Evolutionary conservation across 2,113 vertebrate species (phyloP), one percentile per base, ranked within the genome.

Genomic region (Corynorhinus townsendii): DNA sequence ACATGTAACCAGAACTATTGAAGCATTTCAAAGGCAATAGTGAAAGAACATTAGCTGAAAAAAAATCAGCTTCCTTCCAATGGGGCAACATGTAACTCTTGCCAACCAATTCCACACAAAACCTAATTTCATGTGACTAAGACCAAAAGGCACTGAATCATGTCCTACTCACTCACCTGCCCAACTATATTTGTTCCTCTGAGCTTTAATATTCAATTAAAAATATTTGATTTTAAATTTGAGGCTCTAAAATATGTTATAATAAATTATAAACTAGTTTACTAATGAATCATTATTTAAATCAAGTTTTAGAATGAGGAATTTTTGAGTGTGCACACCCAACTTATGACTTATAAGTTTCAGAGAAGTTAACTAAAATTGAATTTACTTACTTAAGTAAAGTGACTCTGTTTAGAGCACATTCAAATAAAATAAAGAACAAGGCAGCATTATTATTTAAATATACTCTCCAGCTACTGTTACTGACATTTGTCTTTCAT

Each of bases 221-320:
- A 93, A 89, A 15, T 45, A 24, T 33, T 91, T 81, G 33, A 89
- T 95, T 85, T 84, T 80, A 90, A 92, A 83, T 38, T 52, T 68
- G 28, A 80, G 14, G 2, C 30, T 91, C 73, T 95, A 82, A 81
- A 75, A 86, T 84, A 59, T 59, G 68, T 47, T 71, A 59, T 26
- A 16, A 49, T 93, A 89, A 82, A 71, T 86, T 91, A 38, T 69
- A 88, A 73, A 7, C 22, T 79, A 40, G 10, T 69, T 95, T 91
- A 68, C 30, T 76, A 89, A 91, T 83, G 62, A 93, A 59, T 88
- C 33, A 64, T 80, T 56, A 52, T 28, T 92, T 88, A 69, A 81
- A 93, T 92, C 22, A 88, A 76, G 7, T 83, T 92, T 94, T 69
- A 76, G 52, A 73, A 80, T 12, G 17, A 95, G 26, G 35, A 72